Base-by-base conservation (phyloP, 1,140 invertebrate species). In the Popillia japonica region DNA sequence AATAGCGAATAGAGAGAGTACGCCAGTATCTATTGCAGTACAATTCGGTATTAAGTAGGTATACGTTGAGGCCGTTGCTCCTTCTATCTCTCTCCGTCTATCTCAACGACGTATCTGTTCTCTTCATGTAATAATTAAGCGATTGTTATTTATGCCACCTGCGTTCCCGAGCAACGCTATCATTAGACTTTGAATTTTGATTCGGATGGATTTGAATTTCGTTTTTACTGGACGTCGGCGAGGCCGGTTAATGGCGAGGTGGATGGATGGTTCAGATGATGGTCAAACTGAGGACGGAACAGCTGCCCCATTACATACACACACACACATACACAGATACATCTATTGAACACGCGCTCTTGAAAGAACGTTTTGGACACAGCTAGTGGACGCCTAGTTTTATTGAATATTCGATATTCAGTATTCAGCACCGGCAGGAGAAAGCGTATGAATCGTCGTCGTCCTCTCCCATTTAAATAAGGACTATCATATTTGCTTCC, bases 191-290 rank as follows among this genome's bases (percentile, higher is more conserved):
- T 68, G 23, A 68, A 68, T 68, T 68, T 22, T 42, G 72, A 74
- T 74, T 74, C 42, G 42, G 72, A 74, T 41, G 42, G 72, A 74
- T 41, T 74, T 42, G 72, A 74, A 74, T 74, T 74, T 74, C 40
- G 14, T 41, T 74, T 42, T 42, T 74, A 42, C 44, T 41, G 42
- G 27, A 14, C 14, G 20, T n/a, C 72, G 14, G 40, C 27, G 27
- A 48, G 44, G 44, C 44, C 44, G 6, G 44, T 17, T 10, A 48
- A 68, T 68, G 22, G 22, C 61, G 22, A 23, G 22, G 27, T 14
- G 11, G 22, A 20, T n/a, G 61, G 22, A 68, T 27, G 11, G 44
- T 14, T 48, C n/a, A 48, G 44, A 48, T 6, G 14, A 55, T 55
- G 48, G 48, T 55, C 61, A 20, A 14, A 68, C 22, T 17, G 61